Conservation (phyloP, 1,140 invertebrate genomes). For the Drosophila pectinifera region DNA sequence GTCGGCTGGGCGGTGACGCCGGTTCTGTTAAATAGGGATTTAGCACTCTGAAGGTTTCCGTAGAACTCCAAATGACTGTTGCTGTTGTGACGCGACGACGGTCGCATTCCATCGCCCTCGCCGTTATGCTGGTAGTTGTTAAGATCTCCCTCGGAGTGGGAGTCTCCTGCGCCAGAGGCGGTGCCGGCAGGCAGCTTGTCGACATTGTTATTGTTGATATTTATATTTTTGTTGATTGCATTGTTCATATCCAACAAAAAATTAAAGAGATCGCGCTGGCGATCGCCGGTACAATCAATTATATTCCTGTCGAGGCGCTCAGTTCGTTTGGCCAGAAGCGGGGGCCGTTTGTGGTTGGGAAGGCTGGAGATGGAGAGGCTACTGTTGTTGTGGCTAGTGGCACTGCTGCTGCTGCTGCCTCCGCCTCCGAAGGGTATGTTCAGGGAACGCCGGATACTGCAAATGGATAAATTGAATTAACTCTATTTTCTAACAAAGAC, state of each 20-base stretch:
- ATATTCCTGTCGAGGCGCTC: not conserved
- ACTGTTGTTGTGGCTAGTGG: conserved; percentile 17
- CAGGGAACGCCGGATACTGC: conserved; percentile 64
- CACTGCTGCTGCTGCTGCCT: not conserved
- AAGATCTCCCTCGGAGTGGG: conserved; percentile 44
- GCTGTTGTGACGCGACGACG: conserved; percentile 24
- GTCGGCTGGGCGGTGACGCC: conserved; percentile 7
- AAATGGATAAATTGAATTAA: not conserved
- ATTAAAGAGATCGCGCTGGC: conserved; percentile 1
- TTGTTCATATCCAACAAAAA: conserved; percentile 23
- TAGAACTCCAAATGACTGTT: conserved; percentile 74
- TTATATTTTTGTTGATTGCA: conserved; percentile 37
- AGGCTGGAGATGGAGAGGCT: conserved; percentile 12
- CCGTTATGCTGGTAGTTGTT: conserved; percentile 33
- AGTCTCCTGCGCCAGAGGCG: conserved; percentile 20
- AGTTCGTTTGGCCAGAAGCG: conserved; percentile 33
- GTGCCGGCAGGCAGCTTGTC: conserved; percentile 10
- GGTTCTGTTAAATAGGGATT: conserved; percentile 71
- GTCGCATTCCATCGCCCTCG: conserved; percentile 31
- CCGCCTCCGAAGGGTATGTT: conserved; percentile 50
- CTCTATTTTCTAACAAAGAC: too few relatives aligned
- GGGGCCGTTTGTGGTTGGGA: conserved; percentile 48
- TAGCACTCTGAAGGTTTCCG: conserved; percentile 73
- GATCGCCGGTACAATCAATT: not conserved
- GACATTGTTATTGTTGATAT: conserved; percentile 47